Conservation (phyloP, 1,140 invertebrate species). For the Meloidogyne exigua region DNA sequence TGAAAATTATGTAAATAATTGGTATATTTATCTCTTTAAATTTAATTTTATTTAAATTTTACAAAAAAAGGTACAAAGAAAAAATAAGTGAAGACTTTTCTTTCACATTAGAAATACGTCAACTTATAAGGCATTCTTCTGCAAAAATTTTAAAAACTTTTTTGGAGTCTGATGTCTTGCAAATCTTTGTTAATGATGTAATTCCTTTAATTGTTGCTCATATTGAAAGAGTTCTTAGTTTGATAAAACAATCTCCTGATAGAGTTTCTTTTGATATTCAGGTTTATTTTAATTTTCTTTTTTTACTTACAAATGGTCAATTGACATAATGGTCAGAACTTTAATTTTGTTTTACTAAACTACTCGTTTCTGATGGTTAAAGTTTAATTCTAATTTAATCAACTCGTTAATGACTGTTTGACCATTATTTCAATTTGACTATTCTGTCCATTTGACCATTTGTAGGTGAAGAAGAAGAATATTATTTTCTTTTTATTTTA, state of each 20-base stretch:
- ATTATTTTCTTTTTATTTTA: not conserved
- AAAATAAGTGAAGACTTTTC: conserved; percentile 46
- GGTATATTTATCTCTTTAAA: conserved; percentile 30
- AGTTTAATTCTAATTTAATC: too few species aligned
- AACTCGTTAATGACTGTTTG: too few species aligned
- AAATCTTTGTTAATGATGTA: conserved; percentile 37
- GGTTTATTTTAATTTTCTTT: not conserved
- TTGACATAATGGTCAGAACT: not conserved
- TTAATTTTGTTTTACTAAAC: too few species aligned
- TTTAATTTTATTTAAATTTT: not conserved
- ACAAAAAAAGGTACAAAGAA: conserved; percentile 33
- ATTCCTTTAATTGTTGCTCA: conserved; percentile 38
- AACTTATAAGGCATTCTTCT: conserved; percentile 46
- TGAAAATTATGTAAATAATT: conserved; percentile 42
- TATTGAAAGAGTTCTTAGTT: conserved; percentile 38
- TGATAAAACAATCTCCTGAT: conserved; percentile 6
- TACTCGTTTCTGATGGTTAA: too few species aligned
- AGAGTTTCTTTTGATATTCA: conserved; percentile 1
- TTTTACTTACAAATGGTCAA: not conserved
- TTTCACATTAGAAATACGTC: conserved; percentile 45
- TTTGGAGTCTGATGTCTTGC: conserved; percentile 30
- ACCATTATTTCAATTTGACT: too few species aligned
- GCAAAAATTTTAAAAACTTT: conserved; percentile 27
- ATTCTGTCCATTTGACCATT: not conserved
- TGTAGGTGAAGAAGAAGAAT: not conserved